Conservation (phyloP, 2,888 invertebrate species). For the Agriotes lineatus region DNA sequence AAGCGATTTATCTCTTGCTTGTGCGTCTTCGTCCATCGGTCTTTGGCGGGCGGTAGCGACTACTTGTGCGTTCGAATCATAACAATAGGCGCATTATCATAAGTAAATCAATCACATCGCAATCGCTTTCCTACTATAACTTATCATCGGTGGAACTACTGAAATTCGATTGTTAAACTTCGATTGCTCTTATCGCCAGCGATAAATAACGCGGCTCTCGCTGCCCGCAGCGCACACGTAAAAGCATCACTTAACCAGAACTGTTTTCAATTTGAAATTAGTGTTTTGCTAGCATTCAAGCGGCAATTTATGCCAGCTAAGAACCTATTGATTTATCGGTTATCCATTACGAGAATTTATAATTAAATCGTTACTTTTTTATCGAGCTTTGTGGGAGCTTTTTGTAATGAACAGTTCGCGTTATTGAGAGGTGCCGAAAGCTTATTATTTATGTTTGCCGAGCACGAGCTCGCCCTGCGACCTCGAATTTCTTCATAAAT, state of each 20-base stretch:
- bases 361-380: conserved; percentile 34
- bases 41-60: conserved; percentile 27
- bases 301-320: conserved; percentile 15
- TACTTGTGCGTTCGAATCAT: conserved; percentile 44
- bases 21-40: conserved; percentile 11
- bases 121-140: conserved; percentile 5
- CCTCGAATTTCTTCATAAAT: conserved; percentile 13
- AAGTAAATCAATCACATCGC: conserved; percentile 27
- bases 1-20: conserved; percentile 47
- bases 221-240: background rate
- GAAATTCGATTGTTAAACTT: conserved; percentile 17
- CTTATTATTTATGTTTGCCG: conserved; percentile 22
- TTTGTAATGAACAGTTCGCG: conserved; percentile 25
- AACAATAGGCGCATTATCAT: conserved; percentile 44
- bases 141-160: conserved; percentile 16
- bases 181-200: conserved; percentile 10
- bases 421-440: conserved; percentile 26
- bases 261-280: conserved; percentile 26
- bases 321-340: conserved; percentile 34
- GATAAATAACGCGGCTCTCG: conserved; percentile 12
- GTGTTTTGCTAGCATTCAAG: conserved; percentile 26
- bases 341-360: conserved; percentile 37
- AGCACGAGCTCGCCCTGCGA: conserved; percentile 5
- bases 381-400: background rate
- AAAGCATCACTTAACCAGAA: conserved; percentile 15